Base-by-base conservation (phyloP, 1,140 invertebrate genomes). In the Drosophila triauraria region DNA sequence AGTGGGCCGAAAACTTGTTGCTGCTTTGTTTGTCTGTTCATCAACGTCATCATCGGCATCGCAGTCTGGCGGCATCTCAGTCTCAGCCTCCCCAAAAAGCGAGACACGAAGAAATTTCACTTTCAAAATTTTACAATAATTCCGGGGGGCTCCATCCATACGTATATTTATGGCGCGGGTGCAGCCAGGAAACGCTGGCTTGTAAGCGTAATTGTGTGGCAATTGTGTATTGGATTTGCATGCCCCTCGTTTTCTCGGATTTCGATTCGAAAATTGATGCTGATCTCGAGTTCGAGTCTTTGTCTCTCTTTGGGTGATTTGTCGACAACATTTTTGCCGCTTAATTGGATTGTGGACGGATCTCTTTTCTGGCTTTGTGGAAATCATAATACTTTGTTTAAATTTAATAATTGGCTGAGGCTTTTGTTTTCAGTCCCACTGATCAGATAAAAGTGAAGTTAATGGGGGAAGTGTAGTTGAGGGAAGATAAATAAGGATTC, bases 271-370 rank as follows among this genome's bases (percentile, higher is more conserved):
- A 74, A 72, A 74, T 72, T 51, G 68, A 60, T 43, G 71, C 44
- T 32, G 25, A 61, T 64, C 54, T 44, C 42, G 25, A 8, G 30
- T 32, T 8, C 25, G 25, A 6, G 44, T 32, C 50, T 38, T 30
- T 40, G 23, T 58, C 43, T 43, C 50, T 61, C 46, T 50, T 44
- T 83, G 79, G 82, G 79, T 69, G 84, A 86, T 86, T 86, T 88
- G 83, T 88, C 84, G 84, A 88, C 84, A 74, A 80, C 65, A 75
- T 85, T 74, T 59, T 60, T 72, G 53, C 50, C 15, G 46, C 67
- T 30, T 74, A 74, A 74, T 74, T 74, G 70, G 67, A 72, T 74
- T 72, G 68, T 44, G 20, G 67, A 72, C 53, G 68, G 53, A 60
- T 72, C 70, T 72, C 67, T 72, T 54, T 54, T 53, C 59, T 43